Base-by-base conservation (phyloP, 2,113 vertebrate genomes). In the Polypterus senegalus region DNA sequence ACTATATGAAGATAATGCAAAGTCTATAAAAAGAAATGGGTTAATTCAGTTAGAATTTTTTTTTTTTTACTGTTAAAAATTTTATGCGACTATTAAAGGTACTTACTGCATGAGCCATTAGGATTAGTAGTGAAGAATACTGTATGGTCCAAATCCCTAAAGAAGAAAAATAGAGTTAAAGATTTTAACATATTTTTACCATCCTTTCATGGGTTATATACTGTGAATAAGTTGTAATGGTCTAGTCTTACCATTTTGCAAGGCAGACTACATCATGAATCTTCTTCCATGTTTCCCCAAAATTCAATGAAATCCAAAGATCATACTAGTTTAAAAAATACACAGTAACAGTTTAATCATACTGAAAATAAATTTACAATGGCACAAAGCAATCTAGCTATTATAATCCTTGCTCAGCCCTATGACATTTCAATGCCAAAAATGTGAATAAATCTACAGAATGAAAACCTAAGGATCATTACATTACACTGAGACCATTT, bases 31-130 rank as follows among this genome's bases (percentile, higher is more conserved):
- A 64, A 47, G 11, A 2, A 49, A 3, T 59, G 11, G 3, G 27
- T 27, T 27, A 27, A 27, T 27, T 27, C 27, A 27, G 27, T 27
- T 27, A 2, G 27, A 27, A 27, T 27, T 27, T 27, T 27, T 27
- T 27, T 27, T 27, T 27, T 27, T 27, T 27, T 27, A 1, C 27
- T 27, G 27, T 27, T 27, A 1, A 27, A 27, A 27, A 27, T 27
- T 5, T 68, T 58, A 46, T 67, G 59, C 61, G 49, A 46, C 9
- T 61, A 45, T 55, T 63, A 63, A 47, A 66, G 56, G 71, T 71
- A 91, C 91, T 94, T 81, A 94, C 91, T 83, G 75, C 91, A 94
- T 65, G 91, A 92, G 67, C 84, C 88, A 46, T 92, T 93, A 58
- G 71, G 61, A 67, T 72, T 86, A 60, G 86, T 70, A 58, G 88